These are phyloP conservation scores for Karalla daura DNA, from an alignment of 2,797 vertebrate species.

Conservation along the genomic window DNA sequence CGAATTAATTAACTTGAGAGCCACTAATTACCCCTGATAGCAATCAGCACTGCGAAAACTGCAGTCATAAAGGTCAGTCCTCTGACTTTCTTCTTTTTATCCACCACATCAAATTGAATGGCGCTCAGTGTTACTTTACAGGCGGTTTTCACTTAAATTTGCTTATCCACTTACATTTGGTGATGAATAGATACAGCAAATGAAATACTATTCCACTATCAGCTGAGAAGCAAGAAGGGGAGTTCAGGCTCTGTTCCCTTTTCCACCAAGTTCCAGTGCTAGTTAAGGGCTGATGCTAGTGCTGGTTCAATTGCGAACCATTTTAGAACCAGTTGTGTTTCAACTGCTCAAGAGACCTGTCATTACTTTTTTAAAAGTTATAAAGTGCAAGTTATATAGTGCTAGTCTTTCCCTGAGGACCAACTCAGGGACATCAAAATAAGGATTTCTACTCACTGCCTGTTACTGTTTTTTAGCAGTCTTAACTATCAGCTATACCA, in stretches of 20 bases:
- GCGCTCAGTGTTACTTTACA: conserved; percentile 1
- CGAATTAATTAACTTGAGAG: conserved; percentile 33
- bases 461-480: too few species aligned
- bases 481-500: too few species aligned
- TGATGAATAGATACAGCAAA: conserved; percentile 6
- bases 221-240: background rate
- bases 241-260: background rate
- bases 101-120: conserved; percentile 10
- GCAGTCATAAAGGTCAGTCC: conserved; percentile 30
- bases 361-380: too few species aligned
- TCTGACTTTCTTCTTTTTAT: conserved; percentile 20
- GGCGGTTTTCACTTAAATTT: background rate
- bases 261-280: too few species aligned
- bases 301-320: too few species aligned
- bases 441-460: too few species aligned
- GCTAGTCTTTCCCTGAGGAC: too few species aligned
- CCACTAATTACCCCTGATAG: conserved; percentile 37
- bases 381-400: too few species aligned
- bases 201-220: background rate
- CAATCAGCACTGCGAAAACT: conserved; percentile 32
- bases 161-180: background rate
- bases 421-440: too few species aligned
- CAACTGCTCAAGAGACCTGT: too few species aligned
- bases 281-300: too few species aligned
- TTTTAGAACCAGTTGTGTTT: too few species aligned